phyloP scores from a whole-genome alignment of 2,888 invertebrate species.

The Argyresthia goedartella region DNA sequence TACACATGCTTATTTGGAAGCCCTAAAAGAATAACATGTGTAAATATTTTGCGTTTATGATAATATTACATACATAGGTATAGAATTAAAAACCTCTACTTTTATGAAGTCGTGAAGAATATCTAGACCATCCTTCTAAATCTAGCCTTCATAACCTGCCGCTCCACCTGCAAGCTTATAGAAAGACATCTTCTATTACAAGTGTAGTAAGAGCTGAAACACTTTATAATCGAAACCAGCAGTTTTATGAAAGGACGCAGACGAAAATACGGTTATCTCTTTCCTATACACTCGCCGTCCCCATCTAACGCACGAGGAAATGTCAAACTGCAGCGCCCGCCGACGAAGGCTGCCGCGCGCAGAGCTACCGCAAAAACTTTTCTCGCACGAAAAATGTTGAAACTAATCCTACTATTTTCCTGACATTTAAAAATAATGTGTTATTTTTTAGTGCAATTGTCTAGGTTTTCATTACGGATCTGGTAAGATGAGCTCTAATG shows the following conservation, averaged over 20 bases:
- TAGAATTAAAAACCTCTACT: too few species aligned
- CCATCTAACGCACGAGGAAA: slow-evolving; percentile 25
- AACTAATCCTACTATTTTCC: not conserved
- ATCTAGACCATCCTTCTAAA: too few species aligned
- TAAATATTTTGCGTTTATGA: too few species aligned
- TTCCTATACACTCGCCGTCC: slow-evolving; percentile 23
- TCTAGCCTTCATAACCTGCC: too few species aligned
- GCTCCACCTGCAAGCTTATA: too few species aligned
- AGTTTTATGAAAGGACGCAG: slow-evolving; percentile 3
- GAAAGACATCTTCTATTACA: too few species aligned
- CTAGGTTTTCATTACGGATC: not conserved
- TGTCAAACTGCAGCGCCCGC: slow-evolving; percentile 26
- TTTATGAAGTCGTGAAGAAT: too few species aligned
- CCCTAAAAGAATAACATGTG: too few species aligned
- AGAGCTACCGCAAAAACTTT: not conserved
- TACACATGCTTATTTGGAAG: too few species aligned
- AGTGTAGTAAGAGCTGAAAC: too few species aligned
- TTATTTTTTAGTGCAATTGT: not conserved
- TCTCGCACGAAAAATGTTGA: not conserved
- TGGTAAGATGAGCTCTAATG: not conserved
- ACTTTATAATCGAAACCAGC: too few species aligned
- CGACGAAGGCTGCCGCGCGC: slow-evolving; percentile 27
- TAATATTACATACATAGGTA: too few species aligned
- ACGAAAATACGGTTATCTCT: slow-evolving; percentile 19
- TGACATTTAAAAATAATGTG: not conserved